Conservation (phyloP, 1,140 invertebrate genomes). For the Philaenus spumarius region DNA sequence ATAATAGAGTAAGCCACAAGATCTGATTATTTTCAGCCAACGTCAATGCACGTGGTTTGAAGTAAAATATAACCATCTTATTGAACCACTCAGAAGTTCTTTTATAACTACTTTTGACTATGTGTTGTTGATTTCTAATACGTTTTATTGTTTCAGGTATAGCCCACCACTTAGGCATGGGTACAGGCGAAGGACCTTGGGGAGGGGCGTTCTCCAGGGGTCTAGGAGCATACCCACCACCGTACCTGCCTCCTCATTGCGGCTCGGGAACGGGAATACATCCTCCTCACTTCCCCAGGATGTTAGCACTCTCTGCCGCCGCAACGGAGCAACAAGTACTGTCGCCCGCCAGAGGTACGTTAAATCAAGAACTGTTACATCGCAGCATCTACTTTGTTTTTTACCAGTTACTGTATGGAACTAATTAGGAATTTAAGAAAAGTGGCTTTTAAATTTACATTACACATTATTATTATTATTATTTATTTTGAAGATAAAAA, state of each 20-base stretch:
- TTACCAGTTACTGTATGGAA: not conserved
- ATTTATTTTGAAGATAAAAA: too few species aligned
- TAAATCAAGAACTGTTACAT: too few species aligned
- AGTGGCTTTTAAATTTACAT: conserved; percentile 15
- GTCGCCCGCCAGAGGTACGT: conserved; percentile 3
- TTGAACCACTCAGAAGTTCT: too few species aligned
- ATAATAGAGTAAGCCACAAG: too few species aligned
- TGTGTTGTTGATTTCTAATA: too few species aligned
- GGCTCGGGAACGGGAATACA: conserved; percentile 23
- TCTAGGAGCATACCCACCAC: conserved; percentile 22
- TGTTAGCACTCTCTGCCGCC: conserved; percentile 19
- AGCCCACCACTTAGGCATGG: conserved; percentile 23
- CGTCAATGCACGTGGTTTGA: too few species aligned
- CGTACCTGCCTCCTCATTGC: conserved; percentile 19
- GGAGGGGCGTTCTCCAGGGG: conserved; percentile 18
- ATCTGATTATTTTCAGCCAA: too few species aligned
- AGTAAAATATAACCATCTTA: too few species aligned
- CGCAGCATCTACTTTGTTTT: not conserved
- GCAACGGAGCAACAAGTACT: conserved; percentile 8
- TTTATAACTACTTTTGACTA: too few species aligned
- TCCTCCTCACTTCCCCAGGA: conserved; percentile 21
- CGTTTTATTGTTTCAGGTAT: conserved; percentile 18
- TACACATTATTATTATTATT: too few species aligned
- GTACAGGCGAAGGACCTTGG: conserved; percentile 18
- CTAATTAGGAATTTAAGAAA: conserved; percentile 10